phyloP scores from a whole-genome alignment of 2,888 invertebrate species.

The Acleris emargana region DNA sequence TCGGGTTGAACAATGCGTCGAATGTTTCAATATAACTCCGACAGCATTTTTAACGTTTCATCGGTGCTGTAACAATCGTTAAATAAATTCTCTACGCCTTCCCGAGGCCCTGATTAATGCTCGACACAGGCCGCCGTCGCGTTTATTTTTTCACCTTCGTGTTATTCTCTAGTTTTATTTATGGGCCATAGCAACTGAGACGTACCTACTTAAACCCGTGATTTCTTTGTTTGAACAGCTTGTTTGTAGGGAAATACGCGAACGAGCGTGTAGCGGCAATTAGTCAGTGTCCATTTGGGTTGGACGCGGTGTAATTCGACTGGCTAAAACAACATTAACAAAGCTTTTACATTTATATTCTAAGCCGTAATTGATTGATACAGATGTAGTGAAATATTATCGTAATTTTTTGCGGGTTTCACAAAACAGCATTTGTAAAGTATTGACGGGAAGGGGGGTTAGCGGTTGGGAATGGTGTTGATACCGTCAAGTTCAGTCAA shows the following conservation, averaged over 20 bases:
- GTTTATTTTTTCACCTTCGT: constrained; percentile 72
- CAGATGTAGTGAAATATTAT: background rate
- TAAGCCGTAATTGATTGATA: background rate
- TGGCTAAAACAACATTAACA: constrained; percentile 2
- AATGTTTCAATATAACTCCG: constrained; percentile 81
- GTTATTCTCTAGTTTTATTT: constrained; percentile 78
- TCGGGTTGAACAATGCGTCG: constrained; percentile 78
- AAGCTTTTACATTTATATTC: background rate
- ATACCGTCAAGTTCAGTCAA: too few relatives aligned
- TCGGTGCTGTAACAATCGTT: constrained; percentile 81
- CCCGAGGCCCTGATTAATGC: constrained; percentile 82
- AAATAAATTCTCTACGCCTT: constrained; percentile 83
- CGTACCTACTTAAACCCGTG: constrained; percentile 40
- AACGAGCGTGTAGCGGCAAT: constrained; percentile 7
- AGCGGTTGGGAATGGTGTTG: too few relatives aligned
- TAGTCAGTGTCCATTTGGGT: constrained; percentile 16
- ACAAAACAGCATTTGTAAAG: too few relatives aligned
- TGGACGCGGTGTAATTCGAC: constrained; percentile 1
- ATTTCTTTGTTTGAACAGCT: constrained; percentile 44
- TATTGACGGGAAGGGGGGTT: too few relatives aligned
- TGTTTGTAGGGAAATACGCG: constrained; percentile 21
- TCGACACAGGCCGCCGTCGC: constrained; percentile 74
- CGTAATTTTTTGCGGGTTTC: too few relatives aligned
- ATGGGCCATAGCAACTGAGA: constrained; percentile 59
- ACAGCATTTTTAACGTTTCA: constrained; percentile 83